phyloP scores from a whole-genome alignment of 2,888 invertebrate genomes.

The Eupithecia subumbrata region DNA sequence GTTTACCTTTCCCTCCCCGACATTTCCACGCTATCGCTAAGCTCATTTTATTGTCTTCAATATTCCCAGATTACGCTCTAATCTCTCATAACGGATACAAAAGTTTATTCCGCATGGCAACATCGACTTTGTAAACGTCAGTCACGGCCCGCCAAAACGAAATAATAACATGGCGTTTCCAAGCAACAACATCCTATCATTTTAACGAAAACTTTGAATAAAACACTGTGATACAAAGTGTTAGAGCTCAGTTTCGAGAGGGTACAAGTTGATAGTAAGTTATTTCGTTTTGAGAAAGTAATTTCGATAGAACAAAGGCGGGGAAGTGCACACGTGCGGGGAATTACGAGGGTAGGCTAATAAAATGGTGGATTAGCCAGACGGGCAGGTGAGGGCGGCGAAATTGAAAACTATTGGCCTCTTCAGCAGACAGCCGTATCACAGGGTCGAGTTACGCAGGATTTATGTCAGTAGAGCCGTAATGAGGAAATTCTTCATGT shows the following conservation, averaged over 20 bases:
- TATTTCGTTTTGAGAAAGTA: constrained; percentile 48
- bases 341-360: constrained; percentile 75
- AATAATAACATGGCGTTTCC: constrained; percentile 74
- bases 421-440: constrained; percentile 66
- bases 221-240: constrained; percentile 28
- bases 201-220: constrained; percentile 31
- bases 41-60: constrained; percentile 83
- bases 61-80: constrained; percentile 82
- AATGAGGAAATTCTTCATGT: constrained; percentile 53
- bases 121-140: constrained; percentile 80
- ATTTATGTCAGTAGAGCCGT: constrained; percentile 62
- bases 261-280: constrained; percentile 33
- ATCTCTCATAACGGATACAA: constrained; percentile 82
- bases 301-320: constrained; percentile 78
- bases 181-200: constrained; percentile 47
- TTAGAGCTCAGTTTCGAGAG: constrained; percentile 48
- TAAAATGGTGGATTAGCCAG: constrained; percentile 79
- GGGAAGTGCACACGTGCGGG: constrained; percentile 74
- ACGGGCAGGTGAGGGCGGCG: constrained; percentile 77
- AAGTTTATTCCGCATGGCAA: constrained; percentile 84
- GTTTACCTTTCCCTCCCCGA: constrained; percentile 56
- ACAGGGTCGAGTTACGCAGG: constrained; percentile 59
- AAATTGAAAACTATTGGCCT: constrained; percentile 81
- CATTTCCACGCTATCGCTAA: constrained; percentile 57
- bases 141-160: constrained; percentile 80